Evolutionary conservation across 1,140 invertebrate genomes (phyloP).

Genomic region (Camponotus vicinus): DNA sequence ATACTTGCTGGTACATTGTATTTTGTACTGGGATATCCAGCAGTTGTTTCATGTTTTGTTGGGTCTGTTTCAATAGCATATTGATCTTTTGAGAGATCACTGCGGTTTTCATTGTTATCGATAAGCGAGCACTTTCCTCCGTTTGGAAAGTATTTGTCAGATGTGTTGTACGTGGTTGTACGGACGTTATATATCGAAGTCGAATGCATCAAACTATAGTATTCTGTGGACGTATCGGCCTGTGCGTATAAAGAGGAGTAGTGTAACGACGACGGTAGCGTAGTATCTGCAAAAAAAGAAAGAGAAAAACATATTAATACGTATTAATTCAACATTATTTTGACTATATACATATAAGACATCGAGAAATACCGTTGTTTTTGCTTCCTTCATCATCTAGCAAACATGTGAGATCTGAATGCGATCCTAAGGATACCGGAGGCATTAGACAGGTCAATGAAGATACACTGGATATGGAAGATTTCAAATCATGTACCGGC

Average conservation of each 20-base stretch:
- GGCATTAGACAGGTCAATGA: constrained; percentile 81
- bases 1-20: constrained; percentile 74
- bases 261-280: constrained; percentile 77
- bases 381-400: constrained; percentile 80
- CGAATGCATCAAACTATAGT: constrained; percentile 82
- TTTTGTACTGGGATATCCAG: constrained; percentile 72
- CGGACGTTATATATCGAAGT: constrained; percentile 78
- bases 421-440: constrained; percentile 75
- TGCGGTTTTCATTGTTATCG: constrained; percentile 81
- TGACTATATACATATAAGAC: background rate
- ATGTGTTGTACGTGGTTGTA: constrained; percentile 67
- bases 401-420: constrained; percentile 80
- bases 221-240: constrained; percentile 79
- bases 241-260: constrained; percentile 81
- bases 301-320: background rate
- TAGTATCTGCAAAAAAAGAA: constrained; percentile 77
- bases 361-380: constrained; percentile 73
- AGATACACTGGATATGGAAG: constrained; percentile 72
- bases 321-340: background rate
- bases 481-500: constrained; percentile 75
- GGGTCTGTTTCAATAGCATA: constrained; percentile 73
- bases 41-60: constrained; percentile 78
- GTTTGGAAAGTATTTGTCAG: constrained; percentile 75
- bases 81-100: constrained; percentile 75
- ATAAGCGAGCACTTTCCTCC: constrained; percentile 77